These are phyloP conservation scores for Sitodiplosis mosellana DNA, from an alignment of 1,140 invertebrate genomes.

Conservation along the genomic window DNA sequence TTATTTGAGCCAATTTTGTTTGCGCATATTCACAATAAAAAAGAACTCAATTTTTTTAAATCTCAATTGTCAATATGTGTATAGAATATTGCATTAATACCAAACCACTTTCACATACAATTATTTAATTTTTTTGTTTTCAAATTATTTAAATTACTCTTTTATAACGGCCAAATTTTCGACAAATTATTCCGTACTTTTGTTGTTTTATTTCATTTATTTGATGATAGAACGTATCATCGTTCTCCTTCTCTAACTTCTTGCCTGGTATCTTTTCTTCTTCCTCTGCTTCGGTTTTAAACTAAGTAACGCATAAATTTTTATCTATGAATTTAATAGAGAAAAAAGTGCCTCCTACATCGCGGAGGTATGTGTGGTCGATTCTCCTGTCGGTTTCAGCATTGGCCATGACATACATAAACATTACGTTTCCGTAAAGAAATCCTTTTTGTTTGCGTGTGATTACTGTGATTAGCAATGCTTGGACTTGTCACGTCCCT, in stretches of 20 bases:
- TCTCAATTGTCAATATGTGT: no score
- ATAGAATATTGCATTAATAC: no score
- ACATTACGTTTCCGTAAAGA: slow-evolving; percentile 13
- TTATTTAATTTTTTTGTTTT: no score
- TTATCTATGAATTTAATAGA: slow-evolving; percentile 4
- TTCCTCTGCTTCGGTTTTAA: not conserved
- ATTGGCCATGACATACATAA: slow-evolving; percentile 21
- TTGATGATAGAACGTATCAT: slow-evolving; percentile 5
- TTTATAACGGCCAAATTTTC: not conserved
- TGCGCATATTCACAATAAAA: no score
- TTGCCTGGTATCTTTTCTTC: not conserved
- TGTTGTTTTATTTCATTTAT: not conserved
- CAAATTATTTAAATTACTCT: not conserved
- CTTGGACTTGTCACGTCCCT: no score
- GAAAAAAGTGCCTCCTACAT: slow-evolving; percentile 18
- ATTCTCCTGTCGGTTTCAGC: slow-evolving; percentile 9
- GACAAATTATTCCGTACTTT: no score
- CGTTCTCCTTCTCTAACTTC: slow-evolving; percentile 1
- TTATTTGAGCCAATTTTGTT: no score
- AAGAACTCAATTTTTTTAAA: no score
- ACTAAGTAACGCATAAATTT: not conserved
- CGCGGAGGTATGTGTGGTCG: slow-evolving; percentile 16
- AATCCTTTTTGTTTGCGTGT: no score
- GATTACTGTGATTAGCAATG: no score
- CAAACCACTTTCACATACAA: no score